Base-by-base conservation (phyloP, 2,113 vertebrate genomes). In the Corvus hawaiiensis region DNA sequence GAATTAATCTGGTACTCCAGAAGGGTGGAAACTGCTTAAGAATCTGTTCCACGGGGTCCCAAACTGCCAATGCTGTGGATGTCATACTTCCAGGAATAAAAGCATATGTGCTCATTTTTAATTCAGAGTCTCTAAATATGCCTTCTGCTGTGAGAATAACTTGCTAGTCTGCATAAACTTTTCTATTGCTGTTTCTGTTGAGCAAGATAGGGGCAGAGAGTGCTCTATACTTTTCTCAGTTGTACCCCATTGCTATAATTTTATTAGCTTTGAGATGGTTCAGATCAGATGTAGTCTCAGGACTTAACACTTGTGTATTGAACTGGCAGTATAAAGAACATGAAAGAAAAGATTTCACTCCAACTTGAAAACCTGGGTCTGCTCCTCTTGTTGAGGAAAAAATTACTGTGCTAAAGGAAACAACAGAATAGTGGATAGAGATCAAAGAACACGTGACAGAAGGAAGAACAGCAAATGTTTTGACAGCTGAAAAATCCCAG, bases 1-100 rank as follows among this genome's bases (percentile, higher is more conserved):
- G 89, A 94, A 91, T 96, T 95, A 93, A 96, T 93, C 84, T 96
- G 75, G 89, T 94, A 91, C 90, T 97, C 93, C 93, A 96, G 91
- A 95, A 96, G 87, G 94, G 43, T 93, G 75, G 75, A 96, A 96
- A 90, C 95, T 85, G 78, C 84, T 90, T 93, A 69, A 90, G 84
- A 93, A 77, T 95, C 90, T 96, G 91, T 79, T 95, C 30, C 87
- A 49, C 13, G 49, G 77, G 37, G 71, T 87, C 87, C 84, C 93
- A 96, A 87, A 96, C 54, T 94, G 87, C 91, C 91, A 87, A 33
- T 95, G 33, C 71, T 73, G 78, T 68, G 61, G 67, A 90, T 93
- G 82, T 96, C 72, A 90, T 1, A 24, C 91, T 97, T 97, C 90
- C 78, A 90, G 93, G 67, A 96, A 88, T 94, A 91, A 94, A 91